Conservation (phyloP, 2,113 vertebrate species). For the Vicugna pacos region DNA sequence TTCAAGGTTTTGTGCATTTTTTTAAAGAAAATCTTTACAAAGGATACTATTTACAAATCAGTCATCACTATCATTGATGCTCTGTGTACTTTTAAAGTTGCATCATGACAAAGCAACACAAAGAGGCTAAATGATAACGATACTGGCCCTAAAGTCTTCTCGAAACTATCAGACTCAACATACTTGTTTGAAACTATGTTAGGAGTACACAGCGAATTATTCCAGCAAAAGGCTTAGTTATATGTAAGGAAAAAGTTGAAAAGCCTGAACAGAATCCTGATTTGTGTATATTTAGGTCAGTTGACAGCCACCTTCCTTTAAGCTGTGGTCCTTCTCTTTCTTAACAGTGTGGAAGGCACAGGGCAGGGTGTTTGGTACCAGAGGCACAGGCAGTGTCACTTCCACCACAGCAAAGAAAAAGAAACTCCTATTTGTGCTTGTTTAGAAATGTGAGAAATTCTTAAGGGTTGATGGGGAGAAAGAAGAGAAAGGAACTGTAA, state of each 20-base stretch:
- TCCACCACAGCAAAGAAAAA: not conserved
- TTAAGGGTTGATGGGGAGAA: not conserved
- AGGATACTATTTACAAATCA: slow-evolving; percentile 33
- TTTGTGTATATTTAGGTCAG: not conserved
- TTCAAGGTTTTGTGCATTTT: slow-evolving; percentile 5
- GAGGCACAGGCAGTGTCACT: not conserved
- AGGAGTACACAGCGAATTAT: not conserved
- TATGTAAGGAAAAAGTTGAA: not conserved
- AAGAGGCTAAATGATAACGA: not conserved
- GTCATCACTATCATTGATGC: not conserved
- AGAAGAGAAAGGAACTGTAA: not conserved
- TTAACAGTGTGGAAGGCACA: not conserved
- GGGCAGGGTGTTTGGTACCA: not conserved
- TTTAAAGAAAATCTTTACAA: slow-evolving; percentile 11
- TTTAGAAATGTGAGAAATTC: not conserved
- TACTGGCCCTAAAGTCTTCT: not conserved
- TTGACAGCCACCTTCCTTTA: not conserved
- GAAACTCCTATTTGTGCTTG: not conserved
- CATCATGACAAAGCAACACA: not conserved
- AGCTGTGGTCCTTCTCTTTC: not conserved
- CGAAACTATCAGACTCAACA: not conserved
- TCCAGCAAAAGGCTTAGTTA: not conserved
- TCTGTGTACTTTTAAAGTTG: not conserved
- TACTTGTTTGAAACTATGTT: not conserved
- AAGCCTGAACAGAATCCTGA: not conserved